Percentiles rank a stretch among this genome's conserved stretches.
Evolutionary conservation across 2,797 vertebrate genomes (phyloP).

Genomic region (Rhadinocentrus ornatus): DNA sequence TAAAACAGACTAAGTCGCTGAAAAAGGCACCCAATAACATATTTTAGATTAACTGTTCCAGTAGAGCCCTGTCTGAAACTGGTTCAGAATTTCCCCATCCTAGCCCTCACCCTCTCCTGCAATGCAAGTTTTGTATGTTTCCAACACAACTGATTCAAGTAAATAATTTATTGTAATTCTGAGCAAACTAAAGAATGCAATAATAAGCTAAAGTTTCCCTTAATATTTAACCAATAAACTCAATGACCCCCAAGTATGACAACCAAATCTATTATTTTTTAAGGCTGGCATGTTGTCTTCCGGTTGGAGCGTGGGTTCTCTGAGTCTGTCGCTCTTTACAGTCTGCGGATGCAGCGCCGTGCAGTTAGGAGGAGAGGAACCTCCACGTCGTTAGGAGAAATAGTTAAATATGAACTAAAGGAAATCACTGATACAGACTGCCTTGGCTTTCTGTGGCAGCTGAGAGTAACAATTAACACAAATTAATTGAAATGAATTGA

Average conservation of each 20-base stretch:
- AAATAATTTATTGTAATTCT: not conserved
- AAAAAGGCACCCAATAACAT: not conserved
- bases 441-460: not conserved
- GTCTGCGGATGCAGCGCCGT: conserved; percentile 43
- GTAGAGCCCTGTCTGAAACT: not conserved
- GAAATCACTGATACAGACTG: not conserved
- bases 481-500: not conserved
- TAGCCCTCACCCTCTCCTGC: not conserved
- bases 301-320: conserved; percentile 4
- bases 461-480: not conserved
- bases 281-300: not conserved
- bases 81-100: not conserved
- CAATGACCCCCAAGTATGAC: too few relatives aligned
- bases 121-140: not conserved
- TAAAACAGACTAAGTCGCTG: not conserved
- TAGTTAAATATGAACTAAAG: not conserved
- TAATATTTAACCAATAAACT: not conserved
- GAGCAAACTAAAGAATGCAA: not conserved
- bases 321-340: not conserved
- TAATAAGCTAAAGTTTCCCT: not conserved
- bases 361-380: conserved; percentile 34
- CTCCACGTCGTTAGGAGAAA: not conserved
- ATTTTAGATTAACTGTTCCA: not conserved
- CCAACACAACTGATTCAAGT: not conserved
- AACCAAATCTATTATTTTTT: conserved; percentile 34